These are phyloP conservation scores for Gasterosteus aculeatus DNA, from an alignment of 2,113 vertebrate species.

Conservation along the genomic window DNA sequence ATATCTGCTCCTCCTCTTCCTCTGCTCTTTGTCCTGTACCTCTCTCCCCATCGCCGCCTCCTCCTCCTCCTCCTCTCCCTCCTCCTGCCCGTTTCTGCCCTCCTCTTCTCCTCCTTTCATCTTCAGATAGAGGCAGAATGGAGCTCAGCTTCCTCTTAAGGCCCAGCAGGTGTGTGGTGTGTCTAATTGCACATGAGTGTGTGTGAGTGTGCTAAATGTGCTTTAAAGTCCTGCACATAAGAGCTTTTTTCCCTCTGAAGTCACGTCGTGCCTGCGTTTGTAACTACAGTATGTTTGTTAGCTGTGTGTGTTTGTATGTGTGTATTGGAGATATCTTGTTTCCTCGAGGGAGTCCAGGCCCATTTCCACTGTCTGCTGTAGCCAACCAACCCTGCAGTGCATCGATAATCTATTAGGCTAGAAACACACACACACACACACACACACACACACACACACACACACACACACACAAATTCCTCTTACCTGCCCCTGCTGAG, in stretches of 20 bases:
- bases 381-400: constrained; percentile 65
- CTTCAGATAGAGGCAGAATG: constrained; percentile 50
- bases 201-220: constrained; percentile 49
- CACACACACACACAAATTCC: constrained; percentile 27
- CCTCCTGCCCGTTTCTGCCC: constrained; percentile 36
- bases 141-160: constrained; percentile 61
- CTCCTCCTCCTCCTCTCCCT: constrained; percentile 43
- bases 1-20: constrained; percentile 56
- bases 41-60: constrained; percentile 32
- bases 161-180: constrained; percentile 72
- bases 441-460: constrained; percentile 34
- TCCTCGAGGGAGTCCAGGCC: constrained; percentile 70
- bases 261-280: constrained; percentile 47
- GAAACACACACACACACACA: constrained; percentile 42
- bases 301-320: constrained; percentile 14
- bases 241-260: constrained; percentile 15
- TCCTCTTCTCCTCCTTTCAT: constrained; percentile 65
- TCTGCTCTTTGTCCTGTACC: constrained; percentile 64
- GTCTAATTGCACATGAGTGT: constrained; percentile 63
- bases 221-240: constrained; percentile 48
- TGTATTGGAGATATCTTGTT: constrained; percentile 68
- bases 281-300: constrained; percentile 39
- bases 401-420: constrained; percentile 77
- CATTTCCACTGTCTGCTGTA: constrained; percentile 76
- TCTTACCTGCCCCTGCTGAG: constrained; percentile 57